Conservation (phyloP, 1,140 invertebrate species). For the Heliconius nattereri region DNA sequence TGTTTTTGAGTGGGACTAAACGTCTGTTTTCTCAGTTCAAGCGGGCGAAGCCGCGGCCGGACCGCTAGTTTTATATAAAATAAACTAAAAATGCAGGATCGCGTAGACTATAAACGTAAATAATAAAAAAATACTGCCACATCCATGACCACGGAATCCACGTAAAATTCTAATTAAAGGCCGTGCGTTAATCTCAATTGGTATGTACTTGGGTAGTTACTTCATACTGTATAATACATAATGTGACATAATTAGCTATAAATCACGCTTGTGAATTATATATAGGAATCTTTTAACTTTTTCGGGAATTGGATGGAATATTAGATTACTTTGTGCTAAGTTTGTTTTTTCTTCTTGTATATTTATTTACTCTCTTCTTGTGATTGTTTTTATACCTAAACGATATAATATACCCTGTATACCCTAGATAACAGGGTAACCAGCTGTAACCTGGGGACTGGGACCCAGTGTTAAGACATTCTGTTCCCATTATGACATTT, state of each 20-base stretch:
- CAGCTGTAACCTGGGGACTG: too few species aligned
- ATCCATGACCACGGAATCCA: not conserved
- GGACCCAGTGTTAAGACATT: too few species aligned
- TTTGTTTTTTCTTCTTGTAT: not conserved
- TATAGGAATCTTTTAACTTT: slow-evolving; percentile 25
- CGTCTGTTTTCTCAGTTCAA: too few species aligned
- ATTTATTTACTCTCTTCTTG: too few species aligned
- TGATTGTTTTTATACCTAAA: too few species aligned
- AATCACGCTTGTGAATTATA: slow-evolving; percentile 35
- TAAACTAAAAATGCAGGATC: too few species aligned
- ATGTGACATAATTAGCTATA: slow-evolving; percentile 47
- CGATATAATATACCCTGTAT: too few species aligned
- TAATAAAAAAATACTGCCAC: not conserved
- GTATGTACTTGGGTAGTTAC: slow-evolving; percentile 36
- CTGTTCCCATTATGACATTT: too few species aligned
- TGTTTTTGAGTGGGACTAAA: too few species aligned
- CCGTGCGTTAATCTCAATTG: slow-evolving; percentile 65
- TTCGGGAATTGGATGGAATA: not conserved
- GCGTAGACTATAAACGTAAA: too few species aligned
- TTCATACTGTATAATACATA: slow-evolving; percentile 42
- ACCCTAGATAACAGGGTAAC: fast-evolving
- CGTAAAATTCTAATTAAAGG: slow-evolving; percentile 56
- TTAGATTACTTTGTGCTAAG: not conserved
- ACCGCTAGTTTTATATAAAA: too few species aligned
- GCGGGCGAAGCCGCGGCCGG: too few species aligned